Evolutionary conservation across 2,888 invertebrate species (phyloP), one percentile per base, ranked within the genome.

Genomic region (Geophilus truncorum): DNA sequence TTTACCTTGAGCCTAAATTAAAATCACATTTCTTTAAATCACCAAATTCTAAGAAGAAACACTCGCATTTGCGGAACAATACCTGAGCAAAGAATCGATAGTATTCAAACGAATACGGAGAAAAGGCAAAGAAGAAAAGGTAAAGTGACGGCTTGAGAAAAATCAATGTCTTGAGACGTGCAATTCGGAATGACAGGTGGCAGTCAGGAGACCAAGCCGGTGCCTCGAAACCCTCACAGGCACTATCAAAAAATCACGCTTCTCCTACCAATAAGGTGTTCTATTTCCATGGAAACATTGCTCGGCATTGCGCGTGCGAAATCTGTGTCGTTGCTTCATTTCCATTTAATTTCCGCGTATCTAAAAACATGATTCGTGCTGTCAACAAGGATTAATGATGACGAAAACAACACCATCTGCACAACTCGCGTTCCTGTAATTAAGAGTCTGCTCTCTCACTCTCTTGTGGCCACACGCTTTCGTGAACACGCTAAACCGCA

Each of bases 91-190:
- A 62, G 57, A 23, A 62, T 62, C 57, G 57, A 62, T 62, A 5
- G 57, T 21, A 62, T 62, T 62, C 57, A 62, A 62, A 62, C 57
- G 57, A 62, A n/a, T 12, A 40, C 12, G 18, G 57, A 62, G 21
- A 23, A 21, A 23, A 23, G 10, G 23, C n/a, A n/a, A n/a, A n/a
- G 21, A 21, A 62, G 18, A 23, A 23, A 62, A 62, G 10, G 23
- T 23, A 62, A 62, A 62, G 57, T 23, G 57, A 62, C 57, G 57
- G 57, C 57, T 62, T 18, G 57, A 62, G 57, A 62, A 62, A 62
- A 62, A 62, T 62, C 57, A 62, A 62, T 62, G 57, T 62, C 57
- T 62, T 18, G 57, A 62, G 57, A 62, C 57, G 57, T 62, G 57
- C 57, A 62, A 62, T 62, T 62, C 57, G 21, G 57, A 62, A 62